Evolutionary conservation across 2,113 vertebrate species (phyloP).

Genomic region (Onychorhynchus coronatus): DNA sequence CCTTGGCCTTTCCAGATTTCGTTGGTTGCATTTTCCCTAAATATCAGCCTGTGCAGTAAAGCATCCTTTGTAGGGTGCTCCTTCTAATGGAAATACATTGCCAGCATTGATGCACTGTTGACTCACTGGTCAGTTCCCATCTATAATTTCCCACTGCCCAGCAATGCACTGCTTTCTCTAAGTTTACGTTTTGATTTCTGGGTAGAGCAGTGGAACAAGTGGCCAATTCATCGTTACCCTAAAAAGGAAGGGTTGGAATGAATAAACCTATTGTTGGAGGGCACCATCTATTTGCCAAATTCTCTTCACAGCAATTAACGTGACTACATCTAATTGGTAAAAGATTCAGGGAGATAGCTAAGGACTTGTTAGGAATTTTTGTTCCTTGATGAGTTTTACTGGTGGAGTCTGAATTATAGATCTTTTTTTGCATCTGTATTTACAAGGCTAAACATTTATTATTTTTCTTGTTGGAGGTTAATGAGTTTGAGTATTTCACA

Average conservation of each 20-base stretch:
- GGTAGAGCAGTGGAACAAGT: conserved; percentile 40
- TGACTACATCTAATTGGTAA: conserved; percentile 48
- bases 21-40: background rate
- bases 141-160: conserved; percentile 14
- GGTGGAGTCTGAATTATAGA: background rate
- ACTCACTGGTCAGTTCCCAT: background rate
- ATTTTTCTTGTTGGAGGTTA: conserved; percentile 57
- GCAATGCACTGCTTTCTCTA: background rate
- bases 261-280: conserved; percentile 55
- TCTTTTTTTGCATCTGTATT: background rate
- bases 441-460: background rate
- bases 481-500: conserved; percentile 51
- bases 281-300: conserved; percentile 47
- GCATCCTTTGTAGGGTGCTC: background rate
- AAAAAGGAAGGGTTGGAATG: conserved; percentile 43
- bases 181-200: conserved; percentile 47
- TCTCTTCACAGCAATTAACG: conserved; percentile 50
- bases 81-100: background rate
- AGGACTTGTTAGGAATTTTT: conserved; percentile 21
- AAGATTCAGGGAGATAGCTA: conserved; percentile 31
- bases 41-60: background rate
- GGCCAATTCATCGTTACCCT: conserved; percentile 35
- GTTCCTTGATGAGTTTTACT: conserved; percentile 25
- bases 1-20: background rate
- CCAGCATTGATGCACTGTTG: background rate